Conservation (phyloP, 2,888 invertebrate species). For the Orchestes rusci region DNA sequence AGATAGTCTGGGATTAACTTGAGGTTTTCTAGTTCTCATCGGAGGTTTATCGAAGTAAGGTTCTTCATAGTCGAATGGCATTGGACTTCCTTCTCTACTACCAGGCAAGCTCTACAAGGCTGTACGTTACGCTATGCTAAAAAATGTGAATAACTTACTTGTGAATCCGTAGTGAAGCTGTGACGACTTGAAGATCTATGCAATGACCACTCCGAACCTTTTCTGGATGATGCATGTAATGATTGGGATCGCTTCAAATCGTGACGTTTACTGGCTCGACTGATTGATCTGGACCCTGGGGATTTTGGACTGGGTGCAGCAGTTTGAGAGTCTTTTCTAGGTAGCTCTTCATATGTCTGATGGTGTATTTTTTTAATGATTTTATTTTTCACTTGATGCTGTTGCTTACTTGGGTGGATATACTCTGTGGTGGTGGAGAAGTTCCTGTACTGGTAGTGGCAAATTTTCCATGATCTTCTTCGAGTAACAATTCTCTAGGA, state of each 20-base stretch:
- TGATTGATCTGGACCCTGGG: slow-evolving; percentile 28
- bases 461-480: slow-evolving; percentile 13
- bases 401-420: slow-evolving; percentile 63
- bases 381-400: not conserved
- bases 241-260: slow-evolving; percentile 40
- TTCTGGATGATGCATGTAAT: slow-evolving; percentile 32
- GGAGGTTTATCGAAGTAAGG: slow-evolving; percentile 12
- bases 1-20: slow-evolving; percentile 30
- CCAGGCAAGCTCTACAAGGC: slow-evolving; percentile 48
- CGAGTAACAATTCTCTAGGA: slow-evolving; percentile 40
- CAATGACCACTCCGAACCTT: slow-evolving; percentile 42
- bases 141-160: slow-evolving; percentile 42
- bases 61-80: slow-evolving; percentile 38
- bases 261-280: slow-evolving; percentile 31
- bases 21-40: slow-evolving; percentile 17
- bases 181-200: slow-evolving; percentile 59
- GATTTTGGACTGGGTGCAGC: slow-evolving; percentile 18
- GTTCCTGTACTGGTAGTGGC: slow-evolving; percentile 61
- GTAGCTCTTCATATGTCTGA: slow-evolving; percentile 51
- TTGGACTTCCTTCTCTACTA: slow-evolving; percentile 47
- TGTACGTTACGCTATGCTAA: not conserved
- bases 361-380: not conserved
- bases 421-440: slow-evolving; percentile 80
- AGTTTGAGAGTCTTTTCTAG: slow-evolving; percentile 14
- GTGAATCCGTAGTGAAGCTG: slow-evolving; percentile 60